These are phyloP conservation scores for Vanessa atalanta DNA, from an alignment of 1,140 invertebrate species.

Conservation along the genomic window DNA sequence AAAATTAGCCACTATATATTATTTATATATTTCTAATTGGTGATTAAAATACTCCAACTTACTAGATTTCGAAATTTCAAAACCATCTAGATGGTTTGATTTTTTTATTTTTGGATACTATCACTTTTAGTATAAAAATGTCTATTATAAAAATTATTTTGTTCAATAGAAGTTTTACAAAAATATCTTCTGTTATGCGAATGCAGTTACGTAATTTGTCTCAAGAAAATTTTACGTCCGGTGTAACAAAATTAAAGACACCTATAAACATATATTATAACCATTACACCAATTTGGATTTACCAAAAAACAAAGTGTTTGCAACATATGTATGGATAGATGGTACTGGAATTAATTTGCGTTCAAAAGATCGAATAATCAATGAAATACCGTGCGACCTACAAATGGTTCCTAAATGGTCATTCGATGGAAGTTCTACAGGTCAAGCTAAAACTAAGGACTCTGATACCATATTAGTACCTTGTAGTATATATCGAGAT, in stretches of 20 bases:
- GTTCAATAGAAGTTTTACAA: not conserved
- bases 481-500: constrained; percentile 94
- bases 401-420: constrained; percentile 94
- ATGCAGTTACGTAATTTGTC: constrained; percentile 16
- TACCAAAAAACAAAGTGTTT: constrained; percentile 86
- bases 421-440: constrained; percentile 96
- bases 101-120: not conserved
- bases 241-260: constrained; percentile 38
- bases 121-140: constrained; percentile 10
- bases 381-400: constrained; percentile 84
- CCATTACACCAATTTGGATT: constrained; percentile 85
- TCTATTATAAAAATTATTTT: constrained; percentile 16
- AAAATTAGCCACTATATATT: too few relatives aligned
- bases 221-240: constrained; percentile 49
- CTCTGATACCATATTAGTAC: constrained; percentile 94
- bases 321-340: constrained; percentile 96
- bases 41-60: not conserved
- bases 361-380: constrained; percentile 90
- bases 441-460: constrained; percentile 88
- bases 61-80: not conserved
- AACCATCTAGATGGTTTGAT: constrained; percentile 12
- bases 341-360: constrained; percentile 90
- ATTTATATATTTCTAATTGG: too few relatives aligned
- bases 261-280: constrained; percentile 77
- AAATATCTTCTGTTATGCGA: constrained; percentile 9